Evolutionary conservation across 2,888 invertebrate genomes (phyloP).

Genomic region (Drosophila mulleri): DNA sequence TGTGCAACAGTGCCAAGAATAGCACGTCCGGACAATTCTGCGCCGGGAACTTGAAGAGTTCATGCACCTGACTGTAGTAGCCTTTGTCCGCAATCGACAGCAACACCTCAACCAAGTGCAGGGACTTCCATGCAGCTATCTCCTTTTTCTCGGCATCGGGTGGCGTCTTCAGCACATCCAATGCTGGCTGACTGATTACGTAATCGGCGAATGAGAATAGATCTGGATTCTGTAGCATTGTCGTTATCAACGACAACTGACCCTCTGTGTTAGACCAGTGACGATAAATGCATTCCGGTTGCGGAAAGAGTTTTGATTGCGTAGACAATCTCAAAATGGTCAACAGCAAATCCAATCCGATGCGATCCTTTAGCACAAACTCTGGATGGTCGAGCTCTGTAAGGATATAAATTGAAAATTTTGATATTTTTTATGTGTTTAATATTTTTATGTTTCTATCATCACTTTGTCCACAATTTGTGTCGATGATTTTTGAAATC

Average conservation of each 20-base stretch:
- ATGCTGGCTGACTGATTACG: constrained; percentile 93
- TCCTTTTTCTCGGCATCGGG: constrained; percentile 98
- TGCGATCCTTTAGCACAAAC: constrained; percentile 94
- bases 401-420: constrained; percentile 15
- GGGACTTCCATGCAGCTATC: constrained; percentile 95
- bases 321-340: constrained; percentile 93
- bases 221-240: constrained; percentile 95
- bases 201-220: constrained; percentile 97
- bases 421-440: not conserved
- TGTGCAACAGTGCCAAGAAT: constrained; percentile 94
- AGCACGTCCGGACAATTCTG: constrained; percentile 98
- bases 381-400: constrained; percentile 92
- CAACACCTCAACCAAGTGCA: constrained; percentile 95
- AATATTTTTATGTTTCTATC: constrained; percentile 7
- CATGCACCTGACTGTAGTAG: constrained; percentile 91
- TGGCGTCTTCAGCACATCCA: constrained; percentile 95
- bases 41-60: constrained; percentile 95
- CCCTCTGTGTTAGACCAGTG: constrained; percentile 97
- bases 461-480: constrained; percentile 2
- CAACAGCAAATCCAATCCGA: constrained; percentile 92
- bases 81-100: constrained; percentile 95
- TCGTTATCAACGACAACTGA: constrained; percentile 94
- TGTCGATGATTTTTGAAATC: constrained; percentile 1
- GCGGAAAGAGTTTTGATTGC: constrained; percentile 92
- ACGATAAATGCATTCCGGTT: constrained; percentile 93